Conservation (phyloP, 2,113 vertebrate genomes). For the Gavialis gangeticus region DNA sequence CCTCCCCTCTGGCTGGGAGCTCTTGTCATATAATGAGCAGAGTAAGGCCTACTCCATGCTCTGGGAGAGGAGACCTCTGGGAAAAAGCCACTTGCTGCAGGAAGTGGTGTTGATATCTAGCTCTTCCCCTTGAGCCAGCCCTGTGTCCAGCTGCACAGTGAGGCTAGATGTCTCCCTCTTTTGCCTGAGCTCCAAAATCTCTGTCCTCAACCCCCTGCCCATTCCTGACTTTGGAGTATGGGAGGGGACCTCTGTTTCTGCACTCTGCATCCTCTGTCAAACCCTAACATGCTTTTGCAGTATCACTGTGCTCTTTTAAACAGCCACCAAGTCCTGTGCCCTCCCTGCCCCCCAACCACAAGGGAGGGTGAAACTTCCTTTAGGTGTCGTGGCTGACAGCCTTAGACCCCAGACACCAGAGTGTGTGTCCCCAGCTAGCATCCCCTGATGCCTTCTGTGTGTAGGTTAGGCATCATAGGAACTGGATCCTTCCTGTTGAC, state of each 20-base stretch:
- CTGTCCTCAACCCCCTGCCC: no score
- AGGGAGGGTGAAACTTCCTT: neutral
- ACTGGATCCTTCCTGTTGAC: neutral
- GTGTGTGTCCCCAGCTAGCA: neutral
- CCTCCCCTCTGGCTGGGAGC: neutral
- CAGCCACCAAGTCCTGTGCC: neutral
- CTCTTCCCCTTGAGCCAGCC: neutral
- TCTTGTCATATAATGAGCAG: neutral
- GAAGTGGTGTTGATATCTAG: neutral
- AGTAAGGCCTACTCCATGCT: neutral
- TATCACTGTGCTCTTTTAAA: neutral
- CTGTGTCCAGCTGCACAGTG: neutral
- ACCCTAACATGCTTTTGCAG: neutral
- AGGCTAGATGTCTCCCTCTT: no score
- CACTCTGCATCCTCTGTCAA: no score
- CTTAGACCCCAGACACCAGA: neutral
- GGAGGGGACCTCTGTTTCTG: no score
- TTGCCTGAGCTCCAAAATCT: neutral
- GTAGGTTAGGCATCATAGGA: neutral
- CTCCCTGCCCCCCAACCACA: neutral
- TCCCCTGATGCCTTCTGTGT: neutral
- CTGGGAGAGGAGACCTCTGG: neutral
- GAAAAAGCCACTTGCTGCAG: neutral
- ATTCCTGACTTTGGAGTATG: neutral
- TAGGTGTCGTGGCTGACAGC: neutral